Evolutionary conservation across 2,113 vertebrate genomes (phyloP).

Genomic region (Ceyx melanurus): DNA sequence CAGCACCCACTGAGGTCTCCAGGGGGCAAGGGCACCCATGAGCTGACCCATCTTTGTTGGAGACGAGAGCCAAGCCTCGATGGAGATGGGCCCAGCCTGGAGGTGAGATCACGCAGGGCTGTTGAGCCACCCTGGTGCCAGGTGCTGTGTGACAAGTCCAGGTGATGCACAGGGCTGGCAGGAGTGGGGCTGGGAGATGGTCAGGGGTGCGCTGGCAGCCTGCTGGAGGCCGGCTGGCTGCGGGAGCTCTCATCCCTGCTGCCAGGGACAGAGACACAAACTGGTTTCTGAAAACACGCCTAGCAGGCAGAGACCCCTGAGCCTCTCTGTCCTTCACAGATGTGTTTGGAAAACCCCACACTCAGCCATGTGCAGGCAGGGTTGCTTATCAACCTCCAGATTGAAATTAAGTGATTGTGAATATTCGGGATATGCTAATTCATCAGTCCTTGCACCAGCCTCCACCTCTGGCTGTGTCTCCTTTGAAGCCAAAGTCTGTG

Average conservation of each 20-base stretch:
- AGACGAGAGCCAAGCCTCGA: accelerated
- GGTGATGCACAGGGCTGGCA: neutral
- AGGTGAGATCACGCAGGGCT: accelerated
- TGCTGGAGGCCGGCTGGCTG: neutral
- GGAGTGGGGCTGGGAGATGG: neutral
- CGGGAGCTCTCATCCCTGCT: neutral
- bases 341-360: neutral
- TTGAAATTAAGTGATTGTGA: neutral
- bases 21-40: accelerated
- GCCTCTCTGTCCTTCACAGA: neutral
- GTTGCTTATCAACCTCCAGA: neutral
- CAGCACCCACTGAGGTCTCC: neutral
- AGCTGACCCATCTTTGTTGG: neutral
- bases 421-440: neutral
- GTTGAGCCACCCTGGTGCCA: accelerated
- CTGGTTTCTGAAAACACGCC: too few relatives aligned
- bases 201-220: neutral
- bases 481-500: neutral
- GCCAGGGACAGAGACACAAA: neutral
- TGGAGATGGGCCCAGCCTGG: neutral
- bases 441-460: neutral
- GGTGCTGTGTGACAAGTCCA: accelerated
- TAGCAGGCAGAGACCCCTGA: neutral
- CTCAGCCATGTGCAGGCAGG: neutral
- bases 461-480: neutral